Evolutionary conservation across 2,113 vertebrate genomes (phyloP).

Genomic region (Candoia aspera): DNA sequence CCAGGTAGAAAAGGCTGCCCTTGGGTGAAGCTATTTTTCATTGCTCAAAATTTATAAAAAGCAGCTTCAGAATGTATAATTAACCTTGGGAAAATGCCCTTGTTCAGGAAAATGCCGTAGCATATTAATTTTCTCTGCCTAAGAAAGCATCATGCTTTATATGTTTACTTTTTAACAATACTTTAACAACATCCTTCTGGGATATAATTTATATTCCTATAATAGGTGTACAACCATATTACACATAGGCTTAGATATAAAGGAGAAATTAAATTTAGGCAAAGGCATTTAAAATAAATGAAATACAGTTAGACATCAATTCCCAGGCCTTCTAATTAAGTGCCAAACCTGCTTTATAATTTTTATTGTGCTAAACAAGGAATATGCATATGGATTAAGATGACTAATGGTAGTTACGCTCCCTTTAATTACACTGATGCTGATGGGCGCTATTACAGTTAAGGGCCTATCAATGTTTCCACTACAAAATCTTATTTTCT

Average conservation of each 20-base stretch:
- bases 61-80: conserved; percentile 54
- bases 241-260: conserved; percentile 58
- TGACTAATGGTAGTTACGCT: conserved; percentile 60
- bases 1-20: conserved; percentile 5
- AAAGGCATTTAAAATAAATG: conserved; percentile 61
- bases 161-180: conserved; percentile 47
- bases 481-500: conserved; percentile 47
- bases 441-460: conserved; percentile 55
- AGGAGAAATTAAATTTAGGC: conserved; percentile 59
- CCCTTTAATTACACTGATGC: conserved; percentile 59
- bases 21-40: conserved; percentile 44
- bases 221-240: conserved; percentile 54
- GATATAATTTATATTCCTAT: conserved; percentile 61
- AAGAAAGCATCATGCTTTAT: conserved; percentile 20
- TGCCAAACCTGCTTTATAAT: conserved; percentile 62
- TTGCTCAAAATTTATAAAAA: conserved; percentile 38
- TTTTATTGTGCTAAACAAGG: conserved; percentile 67
- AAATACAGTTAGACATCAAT: conserved; percentile 63
- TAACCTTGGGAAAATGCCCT: conserved; percentile 59
- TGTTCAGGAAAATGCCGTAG: conserved; percentile 52
- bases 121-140: conserved; percentile 55
- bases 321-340: conserved; percentile 70
- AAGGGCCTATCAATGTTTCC: conserved; percentile 58
- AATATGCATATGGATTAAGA: conserved; percentile 61
- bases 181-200: conserved; percentile 61